Base-by-base conservation (phyloP, 2,888 invertebrate genomes). In the Leucoptera coffeella region DNA sequence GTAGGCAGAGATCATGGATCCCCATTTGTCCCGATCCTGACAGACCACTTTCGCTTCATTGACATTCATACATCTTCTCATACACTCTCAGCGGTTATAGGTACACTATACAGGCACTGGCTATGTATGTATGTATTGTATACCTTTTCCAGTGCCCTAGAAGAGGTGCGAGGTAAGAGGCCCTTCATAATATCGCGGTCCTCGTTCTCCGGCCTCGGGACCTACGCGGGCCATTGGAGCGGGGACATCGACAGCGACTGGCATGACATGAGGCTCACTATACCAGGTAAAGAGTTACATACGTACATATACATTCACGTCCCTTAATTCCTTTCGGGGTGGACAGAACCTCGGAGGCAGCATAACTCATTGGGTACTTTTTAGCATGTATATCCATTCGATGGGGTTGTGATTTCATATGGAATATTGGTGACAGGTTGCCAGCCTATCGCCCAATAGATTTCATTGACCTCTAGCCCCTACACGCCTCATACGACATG, bases 121-220 rank as follows among this genome's bases (percentile, higher is more conserved):
- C n/a, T n/a, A n/a, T n/a, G n/a, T n/a, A n/a, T n/a, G n/a, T n/a
- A n/a, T n/a, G n/a, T n/a, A n/a, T n/a, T n/a, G n/a, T n/a, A n/a
- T n/a, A n/a, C n/a, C n/a, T n/a, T 7, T 29, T 36, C 4, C 50
- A 85, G 85, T 36, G 83, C 80, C 0, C 43, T 86, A 34, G 64
- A 67, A 3, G 77, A 80, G 45, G 73, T 85, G 32, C 65, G 80
- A 12, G 74, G 75, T 12, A 79, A 77, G 42, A 73, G 17, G 17
- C 86, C 82, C 27, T 85, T 85, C 55, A 76, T 89, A 32, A 81
- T 91, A 37, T 83, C 86, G 0, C 75, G 91, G 11, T 79, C 89
- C 0, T 78, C 85, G 2, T 90, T 82, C 60, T 73, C 82, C 17
- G 89, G 90, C 0, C 73, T 77, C 22, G 88, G 87, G 1, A 72